phyloP scores from a whole-genome alignment of 1,140 invertebrate genomes.

The Psix sp. region DNA sequence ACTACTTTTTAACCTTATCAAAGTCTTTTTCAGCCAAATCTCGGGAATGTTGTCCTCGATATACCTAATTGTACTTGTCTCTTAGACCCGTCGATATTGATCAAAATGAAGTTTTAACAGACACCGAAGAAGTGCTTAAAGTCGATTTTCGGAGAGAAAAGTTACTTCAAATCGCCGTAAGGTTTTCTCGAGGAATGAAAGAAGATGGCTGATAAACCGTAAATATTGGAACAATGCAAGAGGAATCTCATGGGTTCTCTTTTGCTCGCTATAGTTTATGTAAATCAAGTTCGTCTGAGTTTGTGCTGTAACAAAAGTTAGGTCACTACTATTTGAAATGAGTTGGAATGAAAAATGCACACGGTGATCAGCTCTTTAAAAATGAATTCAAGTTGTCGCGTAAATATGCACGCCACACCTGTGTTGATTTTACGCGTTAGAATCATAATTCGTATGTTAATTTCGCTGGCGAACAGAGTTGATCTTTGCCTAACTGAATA shows the following conservation, averaged over 20 bases:
- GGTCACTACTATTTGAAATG: slow-evolving; percentile 23
- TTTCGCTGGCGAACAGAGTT: too few species aligned
- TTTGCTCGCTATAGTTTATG: slow-evolving; percentile 23
- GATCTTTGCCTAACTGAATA: too few species aligned
- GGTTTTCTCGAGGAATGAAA: too few species aligned
- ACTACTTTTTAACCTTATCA: neutral
- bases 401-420: too few species aligned
- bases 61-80: too few species aligned
- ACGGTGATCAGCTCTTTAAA: slow-evolving; percentile 20
- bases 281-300: slow-evolving; percentile 31
- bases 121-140: too few species aligned
- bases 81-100: too few species aligned
- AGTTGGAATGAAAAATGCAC: slow-evolving; percentile 32
- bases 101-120: too few species aligned
- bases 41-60: slow-evolving; percentile 13
- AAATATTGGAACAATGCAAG: neutral
- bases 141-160: too few species aligned
- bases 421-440: too few species aligned
- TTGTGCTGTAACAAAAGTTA: slow-evolving; percentile 32
- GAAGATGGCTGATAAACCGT: neutral
- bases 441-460: too few species aligned
- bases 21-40: slow-evolving; percentile 1
- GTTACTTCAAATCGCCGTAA: too few species aligned
- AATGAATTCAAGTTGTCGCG: neutral
- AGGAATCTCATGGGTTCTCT: slow-evolving; percentile 9